Evolutionary conservation across 2,888 invertebrate genomes (phyloP), one percentile per base, ranked within the genome.

Genomic region (Oligia fasciuncula): DNA sequence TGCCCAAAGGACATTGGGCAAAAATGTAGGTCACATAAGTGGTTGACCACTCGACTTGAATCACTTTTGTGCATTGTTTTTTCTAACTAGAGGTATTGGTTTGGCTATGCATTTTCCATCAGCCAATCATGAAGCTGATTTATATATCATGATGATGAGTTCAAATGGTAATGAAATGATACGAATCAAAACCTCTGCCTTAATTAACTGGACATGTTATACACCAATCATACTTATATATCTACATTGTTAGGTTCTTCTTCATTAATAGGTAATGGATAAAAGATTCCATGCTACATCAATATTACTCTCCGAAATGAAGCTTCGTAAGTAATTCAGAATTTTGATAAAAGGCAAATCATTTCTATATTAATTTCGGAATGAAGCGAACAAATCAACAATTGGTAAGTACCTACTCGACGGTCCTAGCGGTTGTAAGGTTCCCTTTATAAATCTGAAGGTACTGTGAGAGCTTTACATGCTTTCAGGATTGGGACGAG

Each of bases 341-440:
- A 13, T 43, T 70, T 29, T 57, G 19, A 62, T 49, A 19, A n/a
- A 62, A 66, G 60, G 17, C 17, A 8, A 73, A 62, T 70, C 0
- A 71, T 75, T 68, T 80, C 65, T 71, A 35, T 72, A 63, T 67
- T 79, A 29, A n/a, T n/a, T n/a, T n/a, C n/a, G n/a, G n/a, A 66
- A 73, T 29, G 19, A 49, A 49, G n/a, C 66, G 43, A 68, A 17
- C 49, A 35, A 77, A 73, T 60, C 29, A 54, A 71, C 65, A 71
- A 54, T 77, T 29, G 70, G 14, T 23, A 60, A n/a, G 57, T 43
- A 76, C 11, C n/a, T 60, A n/a, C 35, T 76, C 57, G 14, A 35
- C 5, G 29, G 14, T 62, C 1, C 2, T 40, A 43, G 60, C 5
- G 3, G 29, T 69, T 65, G 8, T 43, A 35, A 43, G 60, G 43